Evolutionary conservation across 2,797 vertebrate genomes (phyloP).

Genomic region (Helarctos malayanus): DNA sequence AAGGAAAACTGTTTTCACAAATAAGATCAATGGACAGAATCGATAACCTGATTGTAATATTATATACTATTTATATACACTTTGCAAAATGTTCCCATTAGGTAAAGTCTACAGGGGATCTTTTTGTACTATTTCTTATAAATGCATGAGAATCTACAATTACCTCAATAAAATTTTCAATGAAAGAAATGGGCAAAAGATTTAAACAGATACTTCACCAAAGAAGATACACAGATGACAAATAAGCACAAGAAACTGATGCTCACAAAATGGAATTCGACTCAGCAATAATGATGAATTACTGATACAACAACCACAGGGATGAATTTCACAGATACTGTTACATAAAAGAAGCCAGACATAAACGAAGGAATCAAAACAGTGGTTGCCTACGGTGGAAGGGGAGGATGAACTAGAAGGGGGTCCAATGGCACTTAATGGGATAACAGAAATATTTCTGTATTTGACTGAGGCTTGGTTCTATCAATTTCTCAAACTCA

Average conservation of each 20-base stretch:
- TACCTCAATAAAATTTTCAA: conserved; percentile 25
- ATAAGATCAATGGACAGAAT: not conserved
- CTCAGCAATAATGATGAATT: not conserved
- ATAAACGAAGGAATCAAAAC: not conserved
- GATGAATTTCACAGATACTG: not conserved
- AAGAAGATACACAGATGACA: conserved; percentile 42
- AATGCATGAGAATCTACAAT: conserved; percentile 11
- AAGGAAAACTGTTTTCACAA: not conserved
- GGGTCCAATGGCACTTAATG: not conserved
- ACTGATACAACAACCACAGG: not conserved
- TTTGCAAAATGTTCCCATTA: conserved; percentile 1
- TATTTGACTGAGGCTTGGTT: not conserved
- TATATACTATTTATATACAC: not conserved
- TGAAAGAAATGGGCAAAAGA: conserved; percentile 32
- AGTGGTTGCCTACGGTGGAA: not conserved
- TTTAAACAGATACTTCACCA: not conserved
- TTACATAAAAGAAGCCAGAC: conserved; percentile 43
- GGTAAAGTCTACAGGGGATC: not conserved
- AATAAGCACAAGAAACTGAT: not conserved
- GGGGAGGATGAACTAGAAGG: not conserved
- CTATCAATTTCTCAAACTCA: not conserved
- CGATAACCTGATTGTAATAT: not conserved
- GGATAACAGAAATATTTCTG: not conserved
- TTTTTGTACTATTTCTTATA: not conserved
- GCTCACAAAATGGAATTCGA: not conserved